A percentile compares a stretch with the other conserved stretches of the same genome.
These are phyloP conservation scores for Phyllostomus hastatus DNA, from an alignment of 2,113 vertebrate genomes.

Conservation along the genomic window DNA sequence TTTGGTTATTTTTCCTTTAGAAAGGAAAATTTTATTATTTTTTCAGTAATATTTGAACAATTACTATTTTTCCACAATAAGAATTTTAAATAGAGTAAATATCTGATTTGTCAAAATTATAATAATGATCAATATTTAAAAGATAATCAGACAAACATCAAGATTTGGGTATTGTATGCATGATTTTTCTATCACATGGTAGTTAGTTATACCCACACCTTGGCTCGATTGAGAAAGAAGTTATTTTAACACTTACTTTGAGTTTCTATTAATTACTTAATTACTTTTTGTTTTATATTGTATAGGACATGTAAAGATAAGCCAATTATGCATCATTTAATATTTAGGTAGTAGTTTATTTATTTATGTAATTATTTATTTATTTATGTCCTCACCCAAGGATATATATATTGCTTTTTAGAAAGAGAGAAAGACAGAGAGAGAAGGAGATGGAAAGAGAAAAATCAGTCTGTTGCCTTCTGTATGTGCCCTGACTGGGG, in stretches of 20 bases:
- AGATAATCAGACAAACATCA: not conserved
- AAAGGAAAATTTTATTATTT: not conserved
- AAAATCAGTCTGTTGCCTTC: no score
- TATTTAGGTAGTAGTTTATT: not conserved
- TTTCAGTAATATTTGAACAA: not conserved
- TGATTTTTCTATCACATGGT: not conserved
- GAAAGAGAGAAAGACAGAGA: no score
- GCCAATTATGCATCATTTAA: not conserved
- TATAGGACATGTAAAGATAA: not conserved
- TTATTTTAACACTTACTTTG: not conserved
- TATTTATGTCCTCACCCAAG: no score
- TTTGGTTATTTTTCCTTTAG: not conserved
- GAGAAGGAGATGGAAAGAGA: no score
- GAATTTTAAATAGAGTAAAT: not conserved
- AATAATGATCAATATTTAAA: not conserved
- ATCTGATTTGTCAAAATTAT: not conserved
- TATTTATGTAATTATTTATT: no score
- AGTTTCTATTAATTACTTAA: not conserved
- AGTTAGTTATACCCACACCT: not conserved
- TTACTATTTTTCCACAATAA: not conserved
- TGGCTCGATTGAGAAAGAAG: not conserved
- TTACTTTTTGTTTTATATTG: not conserved
- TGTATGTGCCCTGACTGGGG: no score
- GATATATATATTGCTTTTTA: no score
- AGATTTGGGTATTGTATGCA: not conserved